Evolutionary conservation across 1,140 invertebrate genomes (phyloP).

Genomic region (Aricia agestis): DNA sequence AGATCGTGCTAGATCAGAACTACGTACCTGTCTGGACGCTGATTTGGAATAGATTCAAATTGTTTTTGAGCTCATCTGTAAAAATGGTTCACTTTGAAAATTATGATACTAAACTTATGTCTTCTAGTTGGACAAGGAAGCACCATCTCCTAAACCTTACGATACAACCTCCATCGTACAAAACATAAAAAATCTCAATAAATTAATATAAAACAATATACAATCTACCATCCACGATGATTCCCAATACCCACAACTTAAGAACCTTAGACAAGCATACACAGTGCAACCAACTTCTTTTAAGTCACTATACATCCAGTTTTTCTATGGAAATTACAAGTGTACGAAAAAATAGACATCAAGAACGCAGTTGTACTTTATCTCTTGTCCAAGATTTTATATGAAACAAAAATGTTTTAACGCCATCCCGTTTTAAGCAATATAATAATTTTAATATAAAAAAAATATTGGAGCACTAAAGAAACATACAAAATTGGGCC

Average conservation of each 20-base stretch:
- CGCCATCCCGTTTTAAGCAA: not conserved
- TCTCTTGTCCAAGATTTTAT: no score
- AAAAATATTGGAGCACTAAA: not conserved
- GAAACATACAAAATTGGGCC: not conserved
- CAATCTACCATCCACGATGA: not conserved
- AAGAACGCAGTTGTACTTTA: not conserved
- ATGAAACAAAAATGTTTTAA: not conserved
- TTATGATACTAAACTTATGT: not conserved
- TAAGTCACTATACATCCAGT: no score
- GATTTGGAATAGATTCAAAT: no score
- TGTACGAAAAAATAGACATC: not conserved
- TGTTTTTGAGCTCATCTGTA: no score
- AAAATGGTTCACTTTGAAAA: no score
- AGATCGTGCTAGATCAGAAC: no score
- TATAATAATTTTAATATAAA: no score
- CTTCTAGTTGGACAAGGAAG: slow-evolving; percentile 1
- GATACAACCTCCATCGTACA: not conserved
- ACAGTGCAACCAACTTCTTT: no score
- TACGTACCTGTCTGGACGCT: no score
- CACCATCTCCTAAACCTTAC: not conserved
- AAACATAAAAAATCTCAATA: slow-evolving; percentile 3
- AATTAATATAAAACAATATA: slow-evolving; percentile 2
- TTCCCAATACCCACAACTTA: not conserved
- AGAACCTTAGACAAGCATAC: no score
- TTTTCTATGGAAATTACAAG: no score